Percentiles rank a stretch among this genome's conserved stretches.
These are phyloP conservation scores for Lycophotia porphyrea DNA, from an alignment of 2,888 invertebrate species.

Conservation along the genomic window DNA sequence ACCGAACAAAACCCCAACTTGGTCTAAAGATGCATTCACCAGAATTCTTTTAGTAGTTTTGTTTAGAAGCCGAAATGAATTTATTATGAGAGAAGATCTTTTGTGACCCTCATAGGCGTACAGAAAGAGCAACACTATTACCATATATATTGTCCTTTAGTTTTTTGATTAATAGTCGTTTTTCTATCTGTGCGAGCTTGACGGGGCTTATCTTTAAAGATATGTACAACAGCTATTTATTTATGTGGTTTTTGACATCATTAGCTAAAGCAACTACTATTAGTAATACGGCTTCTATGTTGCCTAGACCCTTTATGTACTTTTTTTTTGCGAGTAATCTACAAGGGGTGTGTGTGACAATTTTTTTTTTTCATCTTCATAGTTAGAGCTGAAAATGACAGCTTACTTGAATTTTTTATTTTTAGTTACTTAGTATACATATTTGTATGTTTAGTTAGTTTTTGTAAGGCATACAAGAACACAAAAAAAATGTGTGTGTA, in stretches of 20 bases:
- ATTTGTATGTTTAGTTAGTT: not conserved
- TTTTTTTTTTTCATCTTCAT: not conserved
- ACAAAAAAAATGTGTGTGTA: too few relatives aligned
- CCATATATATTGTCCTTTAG: slow-evolving; percentile 70
- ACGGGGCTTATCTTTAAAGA: slow-evolving; percentile 27
- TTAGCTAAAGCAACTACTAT: slow-evolving; percentile 35
- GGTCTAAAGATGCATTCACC: slow-evolving; percentile 64
- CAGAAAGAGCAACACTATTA: slow-evolving; percentile 67
- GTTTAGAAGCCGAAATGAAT: slow-evolving; percentile 69
- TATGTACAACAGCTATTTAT: slow-evolving; percentile 31
- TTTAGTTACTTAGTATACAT: not conserved
- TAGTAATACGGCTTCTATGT: slow-evolving; percentile 37
- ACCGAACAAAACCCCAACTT: slow-evolving; percentile 60
- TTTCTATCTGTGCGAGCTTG: slow-evolving; percentile 62
- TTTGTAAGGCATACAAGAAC: not conserved
- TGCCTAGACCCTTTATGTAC: not conserved
- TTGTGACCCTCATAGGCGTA: slow-evolving; percentile 66
- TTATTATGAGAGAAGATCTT: slow-evolving; percentile 65
- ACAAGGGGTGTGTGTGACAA: not conserved
- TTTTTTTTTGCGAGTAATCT: slow-evolving; percentile 25
- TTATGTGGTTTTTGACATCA: slow-evolving; percentile 51
- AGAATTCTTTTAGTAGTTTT: slow-evolving; percentile 67
- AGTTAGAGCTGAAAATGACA: slow-evolving; percentile 7
- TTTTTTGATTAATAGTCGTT: slow-evolving; percentile 69
- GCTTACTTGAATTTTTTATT: not conserved